A percentile compares a stretch with the other conserved stretches of the same genome.
These are phyloP conservation scores for Lithophane socia DNA, from an alignment of 2,888 invertebrate species.

Conservation along the genomic window DNA sequence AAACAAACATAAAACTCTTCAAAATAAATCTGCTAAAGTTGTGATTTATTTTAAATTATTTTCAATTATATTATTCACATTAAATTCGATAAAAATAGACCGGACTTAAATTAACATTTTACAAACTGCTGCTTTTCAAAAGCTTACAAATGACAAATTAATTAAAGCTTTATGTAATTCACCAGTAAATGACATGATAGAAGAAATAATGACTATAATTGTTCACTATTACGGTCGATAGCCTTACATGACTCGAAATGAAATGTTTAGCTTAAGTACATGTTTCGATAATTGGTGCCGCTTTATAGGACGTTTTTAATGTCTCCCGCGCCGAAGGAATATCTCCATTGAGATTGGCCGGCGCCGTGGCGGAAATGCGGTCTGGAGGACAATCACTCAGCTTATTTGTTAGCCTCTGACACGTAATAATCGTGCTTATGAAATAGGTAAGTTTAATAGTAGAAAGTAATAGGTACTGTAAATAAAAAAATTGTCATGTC, in stretches of 20 bases:
- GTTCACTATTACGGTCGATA: slow-evolving; percentile 1
- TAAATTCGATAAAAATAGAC: not conserved
- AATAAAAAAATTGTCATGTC: not conserved
- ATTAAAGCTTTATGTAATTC: slow-evolving; percentile 15
- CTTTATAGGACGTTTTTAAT: too few species aligned
- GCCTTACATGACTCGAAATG: slow-evolving; percentile 31
- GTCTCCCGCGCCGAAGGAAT: too few species aligned
- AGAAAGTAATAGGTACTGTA: not conserved
- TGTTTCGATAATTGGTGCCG: slow-evolving; percentile 18
- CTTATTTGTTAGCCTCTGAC: not conserved
- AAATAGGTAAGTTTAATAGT: too few species aligned
- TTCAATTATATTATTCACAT: too few species aligned
- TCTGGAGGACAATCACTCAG: not conserved
- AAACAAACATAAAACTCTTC: too few species aligned
- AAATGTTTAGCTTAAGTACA: slow-evolving; percentile 9
- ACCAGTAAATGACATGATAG: not conserved
- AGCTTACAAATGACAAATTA: not conserved
- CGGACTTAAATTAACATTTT: not conserved
- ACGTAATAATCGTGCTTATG: not conserved
- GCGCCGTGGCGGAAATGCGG: too few species aligned
- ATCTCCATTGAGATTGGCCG: too few species aligned
- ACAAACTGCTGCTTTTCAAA: not conserved
- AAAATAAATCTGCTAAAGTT: not conserved
- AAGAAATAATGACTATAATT: slow-evolving; percentile 29
- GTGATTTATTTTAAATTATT: not conserved